Conservation (phyloP, 1,140 invertebrate species). For the Atta colombica region DNA sequence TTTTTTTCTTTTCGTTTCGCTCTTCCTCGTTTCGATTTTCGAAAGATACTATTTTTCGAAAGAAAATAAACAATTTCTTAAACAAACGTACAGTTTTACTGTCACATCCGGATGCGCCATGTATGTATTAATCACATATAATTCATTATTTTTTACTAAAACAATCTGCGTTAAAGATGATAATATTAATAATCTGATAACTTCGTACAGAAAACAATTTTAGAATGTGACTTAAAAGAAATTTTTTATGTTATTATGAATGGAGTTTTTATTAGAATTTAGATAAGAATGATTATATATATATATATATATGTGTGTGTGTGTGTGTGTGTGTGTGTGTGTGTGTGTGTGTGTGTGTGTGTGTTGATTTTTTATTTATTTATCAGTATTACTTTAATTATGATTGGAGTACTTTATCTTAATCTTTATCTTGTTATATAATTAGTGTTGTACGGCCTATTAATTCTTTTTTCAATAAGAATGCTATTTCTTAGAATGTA, state of each 20-base stretch:
- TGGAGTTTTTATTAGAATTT: not conserved
- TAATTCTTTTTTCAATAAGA: not conserved
- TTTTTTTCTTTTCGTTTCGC: not conserved
- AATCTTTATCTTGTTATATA: not conserved
- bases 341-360: too few relatives aligned
- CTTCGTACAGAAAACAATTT: not conserved
- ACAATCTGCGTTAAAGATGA: not conserved
- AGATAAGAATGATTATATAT: not conserved
- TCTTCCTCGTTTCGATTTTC: conserved; percentile 53
- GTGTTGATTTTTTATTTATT: not conserved
- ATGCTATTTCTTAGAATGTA: not conserved
- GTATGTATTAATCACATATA: not conserved
- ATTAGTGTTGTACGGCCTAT: not conserved
- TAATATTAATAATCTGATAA: not conserved
- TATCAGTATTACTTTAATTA: conserved; percentile 5
- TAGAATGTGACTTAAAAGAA: not conserved
- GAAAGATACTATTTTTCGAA: conserved; percentile 12
- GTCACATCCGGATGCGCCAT: not conserved
- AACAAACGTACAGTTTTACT: conserved; percentile 23
- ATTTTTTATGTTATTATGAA: not conserved
- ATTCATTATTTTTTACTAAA: conserved; percentile 15
- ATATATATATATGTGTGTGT: too few relatives aligned
- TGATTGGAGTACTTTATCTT: not conserved
- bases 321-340: too few relatives aligned
- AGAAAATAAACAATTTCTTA: conserved; percentile 26